Evolutionary conservation across 2,113 vertebrate genomes (phyloP).

Genomic region (Passer montanus): DNA sequence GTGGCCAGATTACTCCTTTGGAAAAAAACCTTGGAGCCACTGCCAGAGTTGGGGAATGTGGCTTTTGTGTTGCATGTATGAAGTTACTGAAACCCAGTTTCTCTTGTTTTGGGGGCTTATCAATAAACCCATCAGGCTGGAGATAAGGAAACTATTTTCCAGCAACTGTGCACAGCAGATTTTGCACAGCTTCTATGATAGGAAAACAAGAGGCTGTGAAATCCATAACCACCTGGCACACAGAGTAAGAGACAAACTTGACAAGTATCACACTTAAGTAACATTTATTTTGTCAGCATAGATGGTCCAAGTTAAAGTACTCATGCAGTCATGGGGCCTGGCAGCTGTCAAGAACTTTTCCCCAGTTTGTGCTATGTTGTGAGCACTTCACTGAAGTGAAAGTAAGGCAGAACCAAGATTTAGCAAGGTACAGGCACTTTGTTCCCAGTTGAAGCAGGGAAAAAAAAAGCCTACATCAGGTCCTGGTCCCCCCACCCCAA

Average conservation of each 20-base stretch:
- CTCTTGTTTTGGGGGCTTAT: background rate
- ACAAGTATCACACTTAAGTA: conserved; percentile 18
- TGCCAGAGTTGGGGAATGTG: background rate
- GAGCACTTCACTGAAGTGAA: conserved; percentile 60
- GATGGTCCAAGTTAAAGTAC: conserved; percentile 58
- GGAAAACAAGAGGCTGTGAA: background rate
- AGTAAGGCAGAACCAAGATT: conserved; percentile 68
- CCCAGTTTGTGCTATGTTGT: conserved; percentile 49
- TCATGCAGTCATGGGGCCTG: conserved; percentile 56
- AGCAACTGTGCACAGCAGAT: accelerated
- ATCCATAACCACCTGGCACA: accelerated
- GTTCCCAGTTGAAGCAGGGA: conserved; percentile 54
- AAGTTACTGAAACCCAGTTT: background rate
- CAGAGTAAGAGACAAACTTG: background rate
- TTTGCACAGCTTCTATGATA: accelerated
- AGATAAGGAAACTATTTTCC: background rate
- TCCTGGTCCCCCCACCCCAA: conserved; percentile 33
- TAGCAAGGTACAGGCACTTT: conserved; percentile 67
- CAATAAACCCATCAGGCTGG: background rate
- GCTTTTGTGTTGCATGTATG: background rate
- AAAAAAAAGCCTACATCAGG: conserved; percentile 59
- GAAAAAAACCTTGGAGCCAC: background rate
- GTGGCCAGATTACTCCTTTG: background rate
- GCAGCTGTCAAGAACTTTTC: background rate
- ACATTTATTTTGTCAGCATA: conserved; percentile 54